Percentiles rank a stretch among this genome's conserved stretches.
These are phyloP conservation scores for Pterocles orientalis DNA, from an alignment of 2,113 vertebrate genomes.

Conservation along the genomic window DNA sequence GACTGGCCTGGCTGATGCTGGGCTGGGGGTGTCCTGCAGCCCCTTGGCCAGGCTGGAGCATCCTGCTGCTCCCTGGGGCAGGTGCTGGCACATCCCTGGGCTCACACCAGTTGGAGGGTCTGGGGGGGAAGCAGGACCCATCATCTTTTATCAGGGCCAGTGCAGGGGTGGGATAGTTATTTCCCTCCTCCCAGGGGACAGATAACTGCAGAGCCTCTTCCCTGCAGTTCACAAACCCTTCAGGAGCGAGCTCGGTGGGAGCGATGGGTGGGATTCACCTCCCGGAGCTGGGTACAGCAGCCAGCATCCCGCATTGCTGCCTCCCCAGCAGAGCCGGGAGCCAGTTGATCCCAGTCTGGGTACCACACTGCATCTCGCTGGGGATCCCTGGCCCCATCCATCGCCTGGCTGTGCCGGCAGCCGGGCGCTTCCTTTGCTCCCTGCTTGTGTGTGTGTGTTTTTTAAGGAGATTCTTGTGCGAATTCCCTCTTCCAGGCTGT, in stretches of 20 bases:
- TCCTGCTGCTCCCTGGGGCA: neutral
- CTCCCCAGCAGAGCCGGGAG: neutral
- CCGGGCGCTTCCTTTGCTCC: neutral
- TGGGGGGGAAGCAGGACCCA: rapidly evolving
- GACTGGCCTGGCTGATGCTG: neutral
- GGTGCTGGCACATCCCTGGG: rapidly evolving
- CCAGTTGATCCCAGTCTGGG: neutral
- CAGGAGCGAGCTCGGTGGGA: neutral
- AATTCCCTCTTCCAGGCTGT: conserved; percentile 79
- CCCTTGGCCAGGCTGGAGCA: rapidly evolving
- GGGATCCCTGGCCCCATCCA: neutral
- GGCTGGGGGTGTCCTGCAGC: neutral
- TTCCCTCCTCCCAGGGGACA: neutral
- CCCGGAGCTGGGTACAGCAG: neutral
- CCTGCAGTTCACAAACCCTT: neutral
- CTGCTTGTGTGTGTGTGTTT: neutral
- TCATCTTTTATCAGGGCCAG: neutral
- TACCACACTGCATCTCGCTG: neutral
- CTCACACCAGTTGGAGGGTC: neutral
- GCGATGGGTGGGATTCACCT: neutral
- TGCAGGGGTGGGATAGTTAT: neutral
- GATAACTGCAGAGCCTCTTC: neutral
- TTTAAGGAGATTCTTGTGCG: conserved; percentile 69
- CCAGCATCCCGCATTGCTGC: neutral
- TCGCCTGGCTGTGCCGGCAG: neutral